Conservation (phyloP, 2,888 invertebrate species). For the Acholoe squamosa region DNA sequence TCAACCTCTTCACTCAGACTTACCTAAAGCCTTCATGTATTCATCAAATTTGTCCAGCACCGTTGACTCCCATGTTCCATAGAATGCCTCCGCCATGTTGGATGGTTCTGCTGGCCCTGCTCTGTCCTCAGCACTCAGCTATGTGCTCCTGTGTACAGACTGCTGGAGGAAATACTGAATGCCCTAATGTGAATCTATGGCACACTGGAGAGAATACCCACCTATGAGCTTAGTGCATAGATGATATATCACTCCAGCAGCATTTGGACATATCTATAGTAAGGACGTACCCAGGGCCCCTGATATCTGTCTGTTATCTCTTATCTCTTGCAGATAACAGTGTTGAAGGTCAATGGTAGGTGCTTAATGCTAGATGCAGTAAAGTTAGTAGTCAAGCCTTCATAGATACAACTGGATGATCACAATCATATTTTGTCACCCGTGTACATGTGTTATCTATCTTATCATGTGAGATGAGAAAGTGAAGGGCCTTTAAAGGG, state of each 20-base stretch:
- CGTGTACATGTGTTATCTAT: too few relatives aligned
- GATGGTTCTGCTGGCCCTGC: neutral
- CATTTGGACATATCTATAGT: too few relatives aligned
- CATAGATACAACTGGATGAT: neutral
- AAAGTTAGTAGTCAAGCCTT: neutral
- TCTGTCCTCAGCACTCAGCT: neutral
- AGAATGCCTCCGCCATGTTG: constrained; percentile 73
- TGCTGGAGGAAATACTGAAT: neutral
- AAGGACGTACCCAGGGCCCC: too few relatives aligned
- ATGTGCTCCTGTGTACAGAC: neutral
- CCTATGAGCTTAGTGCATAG: neutral
- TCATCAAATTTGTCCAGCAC: constrained; percentile 93
- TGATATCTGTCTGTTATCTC: neutral
- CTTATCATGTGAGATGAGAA: too few relatives aligned
- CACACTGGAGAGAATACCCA: neutral
- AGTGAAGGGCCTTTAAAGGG: too few relatives aligned
- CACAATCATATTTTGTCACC: neutral
- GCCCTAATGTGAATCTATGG: neutral
- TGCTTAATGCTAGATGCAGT: neutral
- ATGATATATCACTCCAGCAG: neutral
- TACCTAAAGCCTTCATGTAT: constrained; percentile 90
- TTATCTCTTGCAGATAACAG: neutral
- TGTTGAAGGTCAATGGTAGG: neutral
- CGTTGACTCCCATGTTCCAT: constrained; percentile 91
- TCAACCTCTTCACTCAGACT: constrained; percentile 63